These are phyloP conservation scores for Lampropteryx suffumata DNA, from an alignment of 2,888 invertebrate species.

Conservation along the genomic window DNA sequence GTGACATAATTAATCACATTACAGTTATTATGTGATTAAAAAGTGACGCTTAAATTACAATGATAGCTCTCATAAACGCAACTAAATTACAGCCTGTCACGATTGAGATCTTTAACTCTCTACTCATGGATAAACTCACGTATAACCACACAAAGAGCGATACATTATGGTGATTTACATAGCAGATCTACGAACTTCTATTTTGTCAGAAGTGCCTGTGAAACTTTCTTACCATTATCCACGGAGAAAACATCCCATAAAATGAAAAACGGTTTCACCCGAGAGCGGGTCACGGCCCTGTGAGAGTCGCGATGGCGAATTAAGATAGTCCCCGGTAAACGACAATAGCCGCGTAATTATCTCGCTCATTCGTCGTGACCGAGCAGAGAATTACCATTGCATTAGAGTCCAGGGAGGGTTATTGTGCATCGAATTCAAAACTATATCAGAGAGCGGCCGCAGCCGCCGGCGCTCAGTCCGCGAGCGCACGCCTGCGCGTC, in stretches of 20 bases:
- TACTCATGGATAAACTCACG: conserved; percentile 21
- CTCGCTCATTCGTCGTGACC: conserved; percentile 78
- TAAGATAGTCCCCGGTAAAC: conserved; percentile 71
- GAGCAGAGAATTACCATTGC: conserved; percentile 72
- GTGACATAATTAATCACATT: conserved; percentile 5
- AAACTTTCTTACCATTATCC: conserved; percentile 60
- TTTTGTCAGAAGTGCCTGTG: conserved; percentile 47
- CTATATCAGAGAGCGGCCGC: conserved; percentile 69
- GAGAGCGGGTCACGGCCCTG: conserved; percentile 71
- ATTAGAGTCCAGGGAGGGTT: conserved; percentile 76
- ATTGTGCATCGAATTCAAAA: conserved; percentile 76
- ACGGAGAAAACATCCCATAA: conserved; percentile 69
- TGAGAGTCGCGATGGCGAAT: conserved; percentile 75
- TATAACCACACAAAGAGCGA: conserved; percentile 22
- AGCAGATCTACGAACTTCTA: conserved; percentile 39
- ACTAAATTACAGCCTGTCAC: conserved; percentile 28
- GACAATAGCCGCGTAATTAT: conserved; percentile 78
- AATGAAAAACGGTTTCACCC: conserved; percentile 77
- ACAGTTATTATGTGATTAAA: conserved; percentile 22
- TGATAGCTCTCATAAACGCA: conserved; percentile 24
- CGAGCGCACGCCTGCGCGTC: conserved; percentile 64
- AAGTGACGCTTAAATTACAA: conserved; percentile 27
- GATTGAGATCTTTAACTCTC: conserved; percentile 30
- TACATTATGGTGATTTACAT: conserved; percentile 36
- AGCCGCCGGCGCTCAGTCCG: conserved; percentile 68